Evolutionary conservation across 2,888 invertebrate species (phyloP), one percentile per base, ranked within the genome.

Genomic region (Poecilus cupreus): DNA sequence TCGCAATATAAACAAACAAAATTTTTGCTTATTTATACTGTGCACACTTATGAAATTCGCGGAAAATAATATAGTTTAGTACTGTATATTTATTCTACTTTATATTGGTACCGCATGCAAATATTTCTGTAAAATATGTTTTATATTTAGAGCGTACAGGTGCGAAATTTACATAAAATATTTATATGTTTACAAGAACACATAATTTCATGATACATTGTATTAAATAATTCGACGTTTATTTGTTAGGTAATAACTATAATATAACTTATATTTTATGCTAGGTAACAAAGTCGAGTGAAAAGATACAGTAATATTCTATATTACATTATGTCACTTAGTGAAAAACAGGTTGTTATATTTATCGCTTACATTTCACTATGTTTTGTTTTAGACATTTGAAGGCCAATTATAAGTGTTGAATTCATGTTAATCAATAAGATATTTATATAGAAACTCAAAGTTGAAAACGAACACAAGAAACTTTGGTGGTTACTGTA

Each of bases 31-130:
- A 68, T 68, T 37, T 68, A 3, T 68, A 18, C 16, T 16, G 32
- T 26, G n/a, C 37, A 68, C 64, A 68, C 37, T 68, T 68, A 68
- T 68, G 37, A 68, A 68, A 68, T 68, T 68, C 64, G 13, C 11
- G 18, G 37, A 68, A 68, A 26, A 68, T 68, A 68, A 68, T 37
- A 68, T 68, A 68, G 18, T 37, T 68, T 37, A 51, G 16, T 3
- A 43, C 0, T 43, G 20, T 51, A 51, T 51, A 68, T 68, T 68
- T 68, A 68, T 68, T 68, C 18, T 68, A n/a, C 57, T 64, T 64
- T 32, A 32, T 32, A 32, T 32, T 68, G 64, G 22, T 68, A 16
- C 64, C 37, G 11, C 18, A 68, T 16, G 20, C 39, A 68, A 68
- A 68, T 39, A 68, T 68, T 68, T 60, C 26, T 32, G 6, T 32